Percentiles rank a stretch among this genome's conserved stretches.
phyloP scores from a whole-genome alignment of 1,140 invertebrate species.

The Magallana ariakensis region DNA sequence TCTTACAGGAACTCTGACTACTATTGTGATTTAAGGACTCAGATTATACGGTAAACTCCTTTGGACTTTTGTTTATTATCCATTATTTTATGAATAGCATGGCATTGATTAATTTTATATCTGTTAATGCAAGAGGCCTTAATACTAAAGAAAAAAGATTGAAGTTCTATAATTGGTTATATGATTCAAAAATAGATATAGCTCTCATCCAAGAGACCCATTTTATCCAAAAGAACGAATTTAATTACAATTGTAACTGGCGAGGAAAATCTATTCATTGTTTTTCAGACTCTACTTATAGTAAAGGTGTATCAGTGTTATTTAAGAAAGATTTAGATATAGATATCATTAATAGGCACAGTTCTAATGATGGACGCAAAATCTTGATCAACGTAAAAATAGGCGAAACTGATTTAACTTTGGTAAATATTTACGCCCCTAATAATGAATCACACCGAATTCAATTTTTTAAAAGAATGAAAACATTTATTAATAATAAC shows the following conservation, averaged over 20 bases:
- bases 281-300: background rate
- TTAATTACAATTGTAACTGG: background rate
- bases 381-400: background rate
- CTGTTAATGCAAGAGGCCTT: background rate
- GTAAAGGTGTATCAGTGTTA: background rate
- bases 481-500: background rate
- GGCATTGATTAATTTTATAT: background rate
- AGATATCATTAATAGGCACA: background rate
- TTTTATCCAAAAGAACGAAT: too few species aligned
- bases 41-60: background rate
- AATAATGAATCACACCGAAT: background rate
- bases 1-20: background rate
- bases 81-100: background rate
- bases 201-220: background rate
- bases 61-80: background rate
- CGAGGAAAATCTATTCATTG: background rate
- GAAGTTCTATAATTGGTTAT: background rate
- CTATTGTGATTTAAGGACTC: background rate
- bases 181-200: background rate
- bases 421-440: background rate
- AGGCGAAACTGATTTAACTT: background rate
- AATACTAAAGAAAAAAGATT: constrained; percentile 12
- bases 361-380: background rate
- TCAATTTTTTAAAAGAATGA: background rate
- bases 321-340: constrained; percentile 4